Conservation (phyloP, 1,140 invertebrate species). For the Druon quercuslanigerum region DNA sequence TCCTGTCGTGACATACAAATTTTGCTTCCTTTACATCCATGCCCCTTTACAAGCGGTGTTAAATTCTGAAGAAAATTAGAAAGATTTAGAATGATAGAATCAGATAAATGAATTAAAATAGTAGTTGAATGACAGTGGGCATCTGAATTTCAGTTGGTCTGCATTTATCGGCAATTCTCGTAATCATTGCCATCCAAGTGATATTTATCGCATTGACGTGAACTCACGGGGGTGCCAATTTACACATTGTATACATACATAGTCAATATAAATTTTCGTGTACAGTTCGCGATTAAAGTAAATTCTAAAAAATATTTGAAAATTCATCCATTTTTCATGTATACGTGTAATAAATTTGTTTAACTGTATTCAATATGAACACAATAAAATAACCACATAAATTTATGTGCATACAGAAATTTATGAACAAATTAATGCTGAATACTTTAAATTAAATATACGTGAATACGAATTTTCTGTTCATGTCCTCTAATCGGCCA, state of each 20-base stretch:
- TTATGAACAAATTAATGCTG: too few relatives aligned
- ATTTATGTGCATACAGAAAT: too few relatives aligned
- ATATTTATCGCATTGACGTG: constrained; percentile 33
- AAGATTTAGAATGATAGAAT: not conserved
- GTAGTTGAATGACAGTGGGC: not conserved
- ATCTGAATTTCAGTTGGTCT: not conserved
- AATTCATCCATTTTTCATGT: too few relatives aligned
- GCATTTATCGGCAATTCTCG: constrained; percentile 13
- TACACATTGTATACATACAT: constrained; percentile 44
- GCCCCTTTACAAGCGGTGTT: not conserved
- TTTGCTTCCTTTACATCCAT: not conserved
- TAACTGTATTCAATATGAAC: too few relatives aligned
- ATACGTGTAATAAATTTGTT: too few relatives aligned
- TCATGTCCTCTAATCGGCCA: constrained; percentile 11
- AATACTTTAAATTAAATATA: too few relatives aligned
- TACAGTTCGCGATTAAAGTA: constrained; percentile 43
- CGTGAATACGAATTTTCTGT: constrained; percentile 21
- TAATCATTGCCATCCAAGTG: constrained; percentile 32
- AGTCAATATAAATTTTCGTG: constrained; percentile 52
- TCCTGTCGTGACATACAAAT: too few relatives aligned
- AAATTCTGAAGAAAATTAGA: not conserved
- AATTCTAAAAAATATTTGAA: constrained; percentile 35
- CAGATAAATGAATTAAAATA: not conserved
- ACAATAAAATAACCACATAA: too few relatives aligned
- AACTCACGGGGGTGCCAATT: constrained; percentile 50